Percentiles rank a stretch among this genome's conserved stretches.
Evolutionary conservation across 1,140 invertebrate species (phyloP).

Genomic region (Stegodyphus mimosarum): DNA sequence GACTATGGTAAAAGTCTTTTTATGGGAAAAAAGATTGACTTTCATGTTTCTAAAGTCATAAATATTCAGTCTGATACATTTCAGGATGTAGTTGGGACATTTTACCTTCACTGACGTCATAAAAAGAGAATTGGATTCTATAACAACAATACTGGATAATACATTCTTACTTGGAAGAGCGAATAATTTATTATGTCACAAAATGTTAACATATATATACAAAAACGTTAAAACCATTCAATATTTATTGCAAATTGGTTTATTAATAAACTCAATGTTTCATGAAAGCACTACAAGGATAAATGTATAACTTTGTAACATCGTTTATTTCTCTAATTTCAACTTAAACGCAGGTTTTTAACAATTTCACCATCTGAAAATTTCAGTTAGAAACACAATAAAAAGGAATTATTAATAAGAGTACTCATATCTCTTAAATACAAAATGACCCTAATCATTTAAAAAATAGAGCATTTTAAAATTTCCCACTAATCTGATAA

Average conservation of each 20-base stretch:
- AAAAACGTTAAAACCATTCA: constrained; percentile 48
- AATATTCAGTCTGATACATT: constrained; percentile 43
- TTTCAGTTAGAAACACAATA: no score
- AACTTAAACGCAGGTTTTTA: neutral
- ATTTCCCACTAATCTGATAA: neutral
- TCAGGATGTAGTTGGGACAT: constrained; percentile 46
- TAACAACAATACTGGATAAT: constrained; percentile 54
- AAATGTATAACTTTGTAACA: constrained; percentile 47
- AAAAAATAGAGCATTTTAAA: constrained; percentile 2
- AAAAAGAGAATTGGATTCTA: constrained; percentile 36
- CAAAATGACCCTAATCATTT: neutral
- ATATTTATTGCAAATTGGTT: constrained; percentile 48
- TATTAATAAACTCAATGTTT: constrained; percentile 21
- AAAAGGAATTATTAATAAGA: no score
- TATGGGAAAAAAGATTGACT: constrained; percentile 33
- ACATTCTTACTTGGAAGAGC: constrained; percentile 37
- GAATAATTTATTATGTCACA: constrained; percentile 46
- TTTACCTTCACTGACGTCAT: constrained; percentile 44
- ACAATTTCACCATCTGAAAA: no score
- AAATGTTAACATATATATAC: constrained; percentile 54
- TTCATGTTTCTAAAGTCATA: constrained; percentile 30
- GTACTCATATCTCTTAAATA: no score
- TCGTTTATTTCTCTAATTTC: constrained; percentile 33
- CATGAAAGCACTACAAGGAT: constrained; percentile 29
- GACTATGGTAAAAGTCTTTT: constrained; percentile 48